Evolutionary conservation across 2,797 vertebrate species (phyloP).

Genomic region (Sebastes paucispinis): DNA sequence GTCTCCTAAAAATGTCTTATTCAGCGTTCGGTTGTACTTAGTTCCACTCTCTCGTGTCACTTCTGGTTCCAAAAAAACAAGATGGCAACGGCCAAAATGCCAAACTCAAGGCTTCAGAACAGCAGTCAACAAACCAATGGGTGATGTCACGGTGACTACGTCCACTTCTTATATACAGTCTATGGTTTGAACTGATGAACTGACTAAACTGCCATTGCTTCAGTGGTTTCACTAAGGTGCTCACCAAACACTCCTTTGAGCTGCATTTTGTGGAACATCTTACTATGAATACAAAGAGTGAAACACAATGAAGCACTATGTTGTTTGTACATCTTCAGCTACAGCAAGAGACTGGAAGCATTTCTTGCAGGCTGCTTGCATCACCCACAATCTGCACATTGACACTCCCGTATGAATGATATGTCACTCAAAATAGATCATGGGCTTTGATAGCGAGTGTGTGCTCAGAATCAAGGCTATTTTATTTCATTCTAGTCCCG

Average conservation of each 20-base stretch:
- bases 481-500: conserved; percentile 31
- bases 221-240: not conserved
- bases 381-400: conserved; percentile 67
- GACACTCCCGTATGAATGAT: conserved; percentile 54
- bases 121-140: too few species aligned
- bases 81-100: too few species aligned
- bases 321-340: conserved; percentile 47
- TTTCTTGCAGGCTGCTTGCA: conserved; percentile 77
- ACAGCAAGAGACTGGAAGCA: conserved; percentile 7
- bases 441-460: conserved; percentile 50
- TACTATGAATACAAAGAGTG: not conserved
- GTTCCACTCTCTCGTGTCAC: too few species aligned
- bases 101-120: too few species aligned
- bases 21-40: too few species aligned
- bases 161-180: too few species aligned
- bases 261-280: not conserved
- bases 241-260: not conserved
- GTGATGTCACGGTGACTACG: too few species aligned
- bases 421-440: conserved; percentile 64
- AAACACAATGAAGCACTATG: not conserved
- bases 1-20: too few species aligned
- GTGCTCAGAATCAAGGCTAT: conserved; percentile 52
- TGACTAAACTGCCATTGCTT: not conserved
- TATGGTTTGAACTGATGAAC: not conserved
- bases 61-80: too few species aligned